Percentiles rank a stretch among this genome's conserved stretches.
phyloP scores from a whole-genome alignment of 2,888 invertebrate species.

The Fabriciana adippe region DNA sequence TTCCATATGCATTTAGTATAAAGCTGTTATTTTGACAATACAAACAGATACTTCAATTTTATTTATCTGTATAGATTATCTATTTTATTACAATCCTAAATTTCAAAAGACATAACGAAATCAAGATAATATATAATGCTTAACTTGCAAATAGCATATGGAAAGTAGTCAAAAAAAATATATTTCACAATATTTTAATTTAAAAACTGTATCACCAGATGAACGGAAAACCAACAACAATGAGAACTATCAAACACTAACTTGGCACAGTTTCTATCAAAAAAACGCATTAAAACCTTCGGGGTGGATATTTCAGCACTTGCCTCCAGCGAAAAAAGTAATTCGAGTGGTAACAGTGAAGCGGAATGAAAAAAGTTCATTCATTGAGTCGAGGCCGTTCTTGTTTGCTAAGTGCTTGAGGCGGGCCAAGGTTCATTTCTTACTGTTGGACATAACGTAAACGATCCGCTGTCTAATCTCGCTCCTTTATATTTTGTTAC shows the following conservation, averaged over 20 bases:
- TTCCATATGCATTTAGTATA: too few relatives aligned
- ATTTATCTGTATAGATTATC: too few relatives aligned
- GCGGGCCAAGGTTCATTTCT: constrained; percentile 36
- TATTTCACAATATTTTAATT: neutral
- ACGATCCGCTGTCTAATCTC: constrained; percentile 25
- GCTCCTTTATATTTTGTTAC: constrained; percentile 11
- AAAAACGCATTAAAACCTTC: constrained; percentile 38
- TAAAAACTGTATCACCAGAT: neutral
- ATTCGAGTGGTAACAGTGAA: constrained; percentile 43
- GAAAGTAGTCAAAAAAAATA: neutral
- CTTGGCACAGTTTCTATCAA: constrained; percentile 25
- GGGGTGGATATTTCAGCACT: constrained; percentile 40
- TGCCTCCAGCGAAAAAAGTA: constrained; percentile 42
- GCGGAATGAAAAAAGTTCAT: constrained; percentile 48
- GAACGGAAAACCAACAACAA: constrained; percentile 3
- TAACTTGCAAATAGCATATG: too few relatives aligned
- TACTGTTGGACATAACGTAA: constrained; percentile 24
- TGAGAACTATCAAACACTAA: constrained; percentile 9
- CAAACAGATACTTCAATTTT: too few relatives aligned
- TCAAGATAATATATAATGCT: too few relatives aligned
- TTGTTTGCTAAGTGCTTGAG: constrained; percentile 33
- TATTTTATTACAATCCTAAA: too few relatives aligned
- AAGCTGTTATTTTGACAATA: too few relatives aligned
- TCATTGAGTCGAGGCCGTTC: constrained; percentile 33
- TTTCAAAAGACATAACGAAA: too few relatives aligned